Evolutionary conservation across 2,797 vertebrate genomes (phyloP).

Genomic region (Eleutherodactylus coqui): DNA sequence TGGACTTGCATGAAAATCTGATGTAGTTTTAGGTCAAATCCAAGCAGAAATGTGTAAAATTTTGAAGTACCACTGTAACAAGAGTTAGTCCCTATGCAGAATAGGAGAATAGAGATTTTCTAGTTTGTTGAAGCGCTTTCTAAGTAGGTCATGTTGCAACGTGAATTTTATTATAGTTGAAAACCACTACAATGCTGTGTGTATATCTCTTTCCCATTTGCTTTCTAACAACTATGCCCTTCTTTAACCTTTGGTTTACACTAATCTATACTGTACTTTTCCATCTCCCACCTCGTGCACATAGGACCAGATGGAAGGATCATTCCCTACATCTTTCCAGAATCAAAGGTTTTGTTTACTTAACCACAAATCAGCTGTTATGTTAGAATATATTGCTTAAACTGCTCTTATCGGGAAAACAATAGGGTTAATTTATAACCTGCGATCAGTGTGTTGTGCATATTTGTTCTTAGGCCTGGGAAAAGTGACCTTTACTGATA

Average conservation of each 20-base stretch:
- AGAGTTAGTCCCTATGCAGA: too few relatives aligned
- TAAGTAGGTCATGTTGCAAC: too few relatives aligned
- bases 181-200: too few relatives aligned
- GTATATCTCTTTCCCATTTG: background rate
- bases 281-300: conserved; percentile 26
- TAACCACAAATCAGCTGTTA: conserved; percentile 53
- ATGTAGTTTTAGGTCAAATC: too few relatives aligned
- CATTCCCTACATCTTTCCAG: conserved; percentile 53
- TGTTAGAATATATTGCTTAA: conserved; percentile 57
- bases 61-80: too few relatives aligned
- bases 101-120: too few relatives aligned
- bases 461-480: conserved; percentile 42
- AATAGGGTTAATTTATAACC: conserved; percentile 64
- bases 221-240: background rate
- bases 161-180: too few relatives aligned
- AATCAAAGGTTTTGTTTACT: conserved; percentile 54
- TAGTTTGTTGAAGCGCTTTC: too few relatives aligned
- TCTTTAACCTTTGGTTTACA: conserved; percentile 4
- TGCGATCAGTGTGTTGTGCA: conserved; percentile 55
- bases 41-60: too few relatives aligned
- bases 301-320: conserved; percentile 58
- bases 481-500: conserved; percentile 60
- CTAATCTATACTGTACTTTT: background rate
- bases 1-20: too few relatives aligned
- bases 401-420: conserved; percentile 61